Percentiles rank a stretch among this genome's conserved stretches.
Conservation (phyloP, 2,888 invertebrate genomes). For the Sisyra nigra region DNA sequence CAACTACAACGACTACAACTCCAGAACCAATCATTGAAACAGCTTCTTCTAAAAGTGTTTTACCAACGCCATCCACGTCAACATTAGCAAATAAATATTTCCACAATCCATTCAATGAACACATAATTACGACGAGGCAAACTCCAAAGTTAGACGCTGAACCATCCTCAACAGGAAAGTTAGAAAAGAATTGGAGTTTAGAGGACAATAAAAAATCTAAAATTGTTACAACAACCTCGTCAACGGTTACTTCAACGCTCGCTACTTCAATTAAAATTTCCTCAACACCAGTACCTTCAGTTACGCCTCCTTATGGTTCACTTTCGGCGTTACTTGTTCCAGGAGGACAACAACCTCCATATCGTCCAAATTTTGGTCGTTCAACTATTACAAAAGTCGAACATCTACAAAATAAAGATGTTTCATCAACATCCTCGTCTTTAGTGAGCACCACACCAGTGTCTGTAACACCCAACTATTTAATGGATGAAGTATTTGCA, state of each 20-base stretch:
- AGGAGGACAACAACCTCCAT: constrained; percentile 33
- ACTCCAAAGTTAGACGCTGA: too few relatives aligned
- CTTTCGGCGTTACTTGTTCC: constrained; percentile 46
- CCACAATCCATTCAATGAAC: constrained; percentile 10
- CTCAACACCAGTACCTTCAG: constrained; percentile 10
- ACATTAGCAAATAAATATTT: constrained; percentile 9
- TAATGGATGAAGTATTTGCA: not conserved
- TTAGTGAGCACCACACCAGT: too few relatives aligned
- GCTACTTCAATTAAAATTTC: constrained; percentile 10
- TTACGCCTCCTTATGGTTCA: constrained; percentile 24
- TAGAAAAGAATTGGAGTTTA: too few relatives aligned
- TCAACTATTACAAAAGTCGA: constrained; percentile 44
- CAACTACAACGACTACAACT: constrained; percentile 8
- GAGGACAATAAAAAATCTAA: not conserved
- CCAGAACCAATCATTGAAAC: constrained; percentile 2
- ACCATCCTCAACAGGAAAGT: too few relatives aligned
- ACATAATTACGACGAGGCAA: not conserved
- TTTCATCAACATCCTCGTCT: constrained; percentile 5
- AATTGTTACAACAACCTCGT: not conserved
- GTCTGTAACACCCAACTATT: too few relatives aligned
- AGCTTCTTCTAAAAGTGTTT: constrained; percentile 7
- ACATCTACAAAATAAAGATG: constrained; percentile 23
- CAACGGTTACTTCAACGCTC: not conserved
- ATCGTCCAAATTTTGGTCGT: constrained; percentile 28
- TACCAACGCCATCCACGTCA: constrained; percentile 13